These are phyloP conservation scores for Cydia strobilella DNA, from an alignment of 1,140 invertebrate species.

Conservation along the genomic window DNA sequence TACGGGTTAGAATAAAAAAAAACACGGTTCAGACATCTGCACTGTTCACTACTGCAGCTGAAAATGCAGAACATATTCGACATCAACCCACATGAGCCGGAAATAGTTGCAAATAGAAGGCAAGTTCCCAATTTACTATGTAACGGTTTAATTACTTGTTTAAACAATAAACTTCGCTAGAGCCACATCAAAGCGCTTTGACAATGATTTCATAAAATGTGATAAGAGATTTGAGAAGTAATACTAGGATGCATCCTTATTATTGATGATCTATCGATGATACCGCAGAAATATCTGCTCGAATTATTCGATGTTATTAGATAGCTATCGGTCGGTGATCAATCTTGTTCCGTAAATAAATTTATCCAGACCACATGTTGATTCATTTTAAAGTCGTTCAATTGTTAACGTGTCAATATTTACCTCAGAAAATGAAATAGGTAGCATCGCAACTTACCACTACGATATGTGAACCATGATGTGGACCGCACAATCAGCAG, in stretches of 20 bases:
- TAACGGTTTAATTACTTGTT: background rate
- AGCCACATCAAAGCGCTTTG: background rate
- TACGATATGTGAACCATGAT: too few relatives aligned
- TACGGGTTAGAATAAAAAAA: too few relatives aligned
- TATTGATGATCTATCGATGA: conserved; percentile 26
- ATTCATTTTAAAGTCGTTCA: conserved; percentile 1
- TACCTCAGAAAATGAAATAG: too few relatives aligned
- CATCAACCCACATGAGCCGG: too few relatives aligned
- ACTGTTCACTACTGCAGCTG: too few relatives aligned
- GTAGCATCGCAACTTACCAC: too few relatives aligned
- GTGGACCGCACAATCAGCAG: too few relatives aligned
- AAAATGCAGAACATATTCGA: too few relatives aligned
- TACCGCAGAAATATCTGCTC: background rate
- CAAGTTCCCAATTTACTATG: background rate
- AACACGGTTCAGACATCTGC: too few relatives aligned
- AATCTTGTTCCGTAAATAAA: conserved; percentile 21
- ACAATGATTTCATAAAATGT: background rate
- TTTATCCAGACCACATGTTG: conserved; percentile 22
- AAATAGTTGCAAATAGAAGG: background rate
- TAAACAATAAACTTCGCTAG: background rate
- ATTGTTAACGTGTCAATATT: background rate
- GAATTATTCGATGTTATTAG: conserved; percentile 29
- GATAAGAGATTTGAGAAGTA: background rate
- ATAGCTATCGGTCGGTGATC: conserved; percentile 21
- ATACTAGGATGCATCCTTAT: background rate